Base-by-base conservation (phyloP, 2,888 invertebrate genomes). In the Hirudinaria manillensis region DNA sequence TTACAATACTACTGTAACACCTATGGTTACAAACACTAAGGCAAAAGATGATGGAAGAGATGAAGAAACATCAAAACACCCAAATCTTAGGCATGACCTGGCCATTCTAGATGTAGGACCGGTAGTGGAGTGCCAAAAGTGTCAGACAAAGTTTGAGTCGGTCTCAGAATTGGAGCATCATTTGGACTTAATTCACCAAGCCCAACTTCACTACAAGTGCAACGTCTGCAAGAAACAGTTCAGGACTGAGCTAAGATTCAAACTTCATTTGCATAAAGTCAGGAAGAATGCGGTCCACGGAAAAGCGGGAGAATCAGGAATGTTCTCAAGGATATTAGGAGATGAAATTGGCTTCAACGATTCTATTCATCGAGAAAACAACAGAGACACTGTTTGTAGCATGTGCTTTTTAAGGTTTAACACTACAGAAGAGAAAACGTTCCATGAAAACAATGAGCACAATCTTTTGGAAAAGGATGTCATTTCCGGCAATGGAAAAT, bases 151-250 rank as follows among this genome's bases (percentile, higher is more conserved):
- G 24, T 61, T 61, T 29, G 29, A 1, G 24, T 61, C 19, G 29
- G 6, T 61, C 10, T 27, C 24, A 16, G 61, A 61, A 7, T 10
- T 61, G 0, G 61, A 61, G 13, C 24, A 61, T 24, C 61, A 61
- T 61, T 29, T 61, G 24, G 29, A 61, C 24, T 27, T 19, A 2
- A n/a, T 27, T n/a, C 61, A 61, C 13, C 61, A 61, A 21, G 61
- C 61, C 29, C 24, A 61, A 16, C 29, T 68, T 10, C 68, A 34
- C 16, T 68, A 34, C 68, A 68, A 34, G 21, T 68, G 68, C 21
- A 68, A 29, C 27, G 7, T 68, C 32, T 68, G 68, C 36, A 68
- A 68, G 68, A 68, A 34, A 68, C n/a, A n/a, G 36, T 68, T 68
- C 36, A 32, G 68, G n/a, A 68, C 68, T 68, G 36, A 34, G 68